These are phyloP conservation scores for Sitta europaea DNA, from an alignment of 2,113 vertebrate species.

Conservation along the genomic window DNA sequence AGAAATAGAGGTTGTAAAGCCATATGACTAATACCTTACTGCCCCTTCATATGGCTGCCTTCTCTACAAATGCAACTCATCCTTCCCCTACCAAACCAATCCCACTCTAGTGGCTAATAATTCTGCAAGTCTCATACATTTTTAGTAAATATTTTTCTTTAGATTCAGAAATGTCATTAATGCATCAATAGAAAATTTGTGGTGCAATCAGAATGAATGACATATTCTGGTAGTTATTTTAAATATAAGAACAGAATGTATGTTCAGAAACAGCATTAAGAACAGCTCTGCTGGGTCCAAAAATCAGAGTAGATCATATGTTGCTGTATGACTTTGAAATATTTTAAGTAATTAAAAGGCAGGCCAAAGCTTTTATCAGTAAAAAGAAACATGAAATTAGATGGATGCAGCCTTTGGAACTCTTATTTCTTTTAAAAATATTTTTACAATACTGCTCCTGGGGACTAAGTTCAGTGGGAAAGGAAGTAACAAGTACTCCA, in stretches of 20 bases:
- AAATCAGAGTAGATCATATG: constrained; percentile 2
- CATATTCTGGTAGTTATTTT: constrained; percentile 49
- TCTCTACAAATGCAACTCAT: background rate
- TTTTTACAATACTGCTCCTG: background rate
- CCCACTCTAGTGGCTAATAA: background rate
- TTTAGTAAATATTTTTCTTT: background rate
- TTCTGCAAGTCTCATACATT: background rate
- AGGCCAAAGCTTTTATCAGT: background rate
- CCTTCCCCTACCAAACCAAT: background rate
- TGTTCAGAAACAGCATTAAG: constrained; percentile 25
- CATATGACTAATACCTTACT: background rate
- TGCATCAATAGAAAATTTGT: constrained; percentile 23
- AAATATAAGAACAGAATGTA: constrained; percentile 35
- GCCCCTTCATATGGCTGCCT: background rate
- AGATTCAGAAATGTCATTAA: background rate
- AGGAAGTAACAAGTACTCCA: background rate
- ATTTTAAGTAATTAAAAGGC: background rate
- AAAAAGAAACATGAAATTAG: background rate
- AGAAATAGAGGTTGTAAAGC: background rate
- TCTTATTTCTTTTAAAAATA: background rate
- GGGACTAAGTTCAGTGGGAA: background rate
- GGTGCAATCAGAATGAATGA: constrained; percentile 16
- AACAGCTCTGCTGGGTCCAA: constrained; percentile 3
- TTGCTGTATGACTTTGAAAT: background rate
- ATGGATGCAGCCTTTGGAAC: background rate